Percentiles rank a stretch among this genome's conserved stretches.
These are phyloP conservation scores for Phoxinus phoxinus DNA, from an alignment of 2,113 vertebrate genomes.

Conservation along the genomic window DNA sequence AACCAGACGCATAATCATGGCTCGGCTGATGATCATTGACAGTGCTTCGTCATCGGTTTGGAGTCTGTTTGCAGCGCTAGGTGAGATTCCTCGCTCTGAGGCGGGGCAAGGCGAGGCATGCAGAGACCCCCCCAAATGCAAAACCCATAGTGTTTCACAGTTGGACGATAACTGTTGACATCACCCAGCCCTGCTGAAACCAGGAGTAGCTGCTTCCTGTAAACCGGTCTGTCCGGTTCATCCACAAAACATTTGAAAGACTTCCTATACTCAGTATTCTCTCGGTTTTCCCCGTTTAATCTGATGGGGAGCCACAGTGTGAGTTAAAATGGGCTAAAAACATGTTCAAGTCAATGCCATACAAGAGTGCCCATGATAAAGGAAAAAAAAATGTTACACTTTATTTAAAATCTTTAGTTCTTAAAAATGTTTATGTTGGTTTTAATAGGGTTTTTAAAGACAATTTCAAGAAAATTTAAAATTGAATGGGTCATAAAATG, in stretches of 20 bases:
- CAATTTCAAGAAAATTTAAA: too few relatives aligned
- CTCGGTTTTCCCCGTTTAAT: neutral
- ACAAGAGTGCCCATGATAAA: neutral
- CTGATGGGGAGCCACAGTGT: neutral
- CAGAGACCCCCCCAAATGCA: constrained; percentile 39
- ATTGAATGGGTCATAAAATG: too few relatives aligned
- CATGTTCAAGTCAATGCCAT: too few relatives aligned
- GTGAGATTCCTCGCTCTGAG: constrained; percentile 32
- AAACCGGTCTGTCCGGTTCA: constrained; percentile 68
- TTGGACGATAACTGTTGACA: constrained; percentile 46
- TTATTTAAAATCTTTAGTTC: neutral
- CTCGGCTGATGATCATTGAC: constrained; percentile 38
- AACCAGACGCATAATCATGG: constrained; percentile 21
- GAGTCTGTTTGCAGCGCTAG: constrained; percentile 48
- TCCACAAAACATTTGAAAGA: constrained; percentile 34
- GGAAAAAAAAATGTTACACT: neutral
- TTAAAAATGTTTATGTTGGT: neutral
- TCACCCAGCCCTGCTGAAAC: constrained; percentile 38
- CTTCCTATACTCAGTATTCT: constrained; percentile 19
- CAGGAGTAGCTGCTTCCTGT: constrained; percentile 55
- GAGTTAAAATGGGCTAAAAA: neutral
- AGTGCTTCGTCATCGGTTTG: constrained; percentile 52
- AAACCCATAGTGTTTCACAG: constrained; percentile 6
- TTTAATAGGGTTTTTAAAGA: neutral
- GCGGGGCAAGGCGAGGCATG: constrained; percentile 32